Base-by-base conservation (phyloP, 2,113 vertebrate genomes). In the Chionomys nivalis region DNA sequence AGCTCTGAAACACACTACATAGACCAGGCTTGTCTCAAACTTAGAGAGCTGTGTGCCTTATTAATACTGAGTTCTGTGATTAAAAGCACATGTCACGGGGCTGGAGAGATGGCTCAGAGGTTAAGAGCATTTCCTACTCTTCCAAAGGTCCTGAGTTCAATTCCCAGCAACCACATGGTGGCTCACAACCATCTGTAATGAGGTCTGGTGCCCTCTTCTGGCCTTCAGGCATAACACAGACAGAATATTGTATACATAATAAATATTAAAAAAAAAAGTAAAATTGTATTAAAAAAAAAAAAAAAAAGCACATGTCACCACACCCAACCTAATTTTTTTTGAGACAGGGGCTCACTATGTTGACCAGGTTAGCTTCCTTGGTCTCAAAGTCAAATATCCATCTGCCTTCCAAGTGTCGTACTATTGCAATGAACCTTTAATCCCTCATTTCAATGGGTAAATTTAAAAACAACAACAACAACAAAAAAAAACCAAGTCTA, bases 361-460 rank as follows among this genome's bases (percentile, higher is more conserved):
- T 39, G n/a, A 83, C 24, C 55, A 61, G 13, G 55, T 39, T 82
- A 55, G 52, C 36, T 39, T 61, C 55, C 79, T n/a, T 82, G 55
- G 79, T 55, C n/a, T 39, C n/a, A 83, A 61, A 82, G n/a, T 39
- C 79, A 82, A 61, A 82, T 23, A 39, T 61, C 36, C 36, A 26
- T 58, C 52, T 82, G 6, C 79, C 42, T 87, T 9, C 52, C 36
- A 58, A 61, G 79, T 82, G 17, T 79, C 33, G 17, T 52, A 19
- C 19, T 81, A 5, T 36, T 47, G 79, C 70, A 91, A 76, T 94
- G 94, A 92, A 90, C 23, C 44, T 89, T 90, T 79, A 82, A 88
- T 91, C 24, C 77, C 16, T 96, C 47, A 91, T 65, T 85, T 83
- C 58, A 90, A 96, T 90, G 19, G 61, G 63, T 93, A 97, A 95